Conservation (phyloP, 2,113 vertebrate genomes). For the Spheniscus mendiculus region DNA sequence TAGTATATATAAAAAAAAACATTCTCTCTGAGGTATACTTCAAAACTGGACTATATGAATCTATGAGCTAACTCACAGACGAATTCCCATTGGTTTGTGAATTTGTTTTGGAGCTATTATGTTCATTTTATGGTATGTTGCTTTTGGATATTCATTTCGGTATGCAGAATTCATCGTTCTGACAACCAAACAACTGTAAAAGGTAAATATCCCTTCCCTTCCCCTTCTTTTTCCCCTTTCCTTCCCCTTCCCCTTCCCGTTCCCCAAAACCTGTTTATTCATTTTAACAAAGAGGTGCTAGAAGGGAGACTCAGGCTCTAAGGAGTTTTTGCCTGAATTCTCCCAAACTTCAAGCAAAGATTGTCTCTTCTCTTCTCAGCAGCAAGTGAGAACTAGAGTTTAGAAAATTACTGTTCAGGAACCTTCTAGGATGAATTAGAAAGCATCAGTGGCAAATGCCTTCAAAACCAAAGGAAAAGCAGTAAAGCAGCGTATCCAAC, state of each 20-base stretch:
- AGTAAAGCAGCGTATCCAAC: too few relatives aligned
- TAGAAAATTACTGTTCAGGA: neutral
- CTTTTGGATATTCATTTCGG: neutral
- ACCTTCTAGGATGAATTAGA: neutral
- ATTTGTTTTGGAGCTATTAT: neutral
- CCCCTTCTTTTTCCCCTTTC: neutral
- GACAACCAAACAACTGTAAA: neutral
- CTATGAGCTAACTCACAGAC: too few relatives aligned
- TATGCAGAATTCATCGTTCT: neutral
- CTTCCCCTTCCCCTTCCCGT: neutral
- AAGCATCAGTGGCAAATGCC: too few relatives aligned
- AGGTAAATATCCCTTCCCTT: neutral
- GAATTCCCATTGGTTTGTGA: neutral
- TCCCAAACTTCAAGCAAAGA: neutral
- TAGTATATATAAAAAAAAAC: neutral
- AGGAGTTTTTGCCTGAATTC: neutral
- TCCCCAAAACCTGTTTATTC: neutral
- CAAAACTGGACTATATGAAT: neutral
- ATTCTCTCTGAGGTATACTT: neutral
- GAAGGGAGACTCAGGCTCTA: neutral
- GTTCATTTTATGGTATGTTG: neutral
- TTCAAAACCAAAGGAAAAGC: too few relatives aligned
- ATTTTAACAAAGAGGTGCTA: neutral
- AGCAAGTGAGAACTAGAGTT: neutral
- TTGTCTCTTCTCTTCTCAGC: neutral